phyloP scores from a whole-genome alignment of 2,113 vertebrate genomes.

The Furnarius figulus region DNA sequence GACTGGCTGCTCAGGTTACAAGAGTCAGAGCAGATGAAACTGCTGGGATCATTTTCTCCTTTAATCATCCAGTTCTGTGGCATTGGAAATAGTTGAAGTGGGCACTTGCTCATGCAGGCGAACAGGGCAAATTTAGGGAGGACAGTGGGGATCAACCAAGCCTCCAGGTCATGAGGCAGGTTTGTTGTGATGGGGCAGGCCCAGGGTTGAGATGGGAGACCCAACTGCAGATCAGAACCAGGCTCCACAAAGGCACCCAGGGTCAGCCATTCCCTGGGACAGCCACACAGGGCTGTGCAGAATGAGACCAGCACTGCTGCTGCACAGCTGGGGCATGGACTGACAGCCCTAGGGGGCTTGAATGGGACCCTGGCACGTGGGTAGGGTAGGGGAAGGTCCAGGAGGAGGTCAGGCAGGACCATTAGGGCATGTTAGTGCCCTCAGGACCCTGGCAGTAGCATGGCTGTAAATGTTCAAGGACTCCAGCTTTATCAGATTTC shows the following conservation, averaged over 20 bases:
- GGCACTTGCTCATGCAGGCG: neutral
- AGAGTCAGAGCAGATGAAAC: neutral
- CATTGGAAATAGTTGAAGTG: neutral
- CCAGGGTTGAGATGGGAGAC: neutral
- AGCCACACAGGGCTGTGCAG: neutral
- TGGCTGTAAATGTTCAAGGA: neutral
- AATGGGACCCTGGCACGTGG: neutral
- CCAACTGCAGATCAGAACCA: accelerated
- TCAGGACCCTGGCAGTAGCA: neutral
- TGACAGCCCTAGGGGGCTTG: neutral
- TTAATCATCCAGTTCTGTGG: neutral
- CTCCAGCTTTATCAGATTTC: neutral
- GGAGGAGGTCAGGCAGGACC: neutral
- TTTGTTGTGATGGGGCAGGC: neutral
- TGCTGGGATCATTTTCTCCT: neutral
- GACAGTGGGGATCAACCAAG: neutral
- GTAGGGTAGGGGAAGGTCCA: accelerated
- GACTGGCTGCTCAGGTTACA: neutral
- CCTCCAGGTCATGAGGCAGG: neutral
- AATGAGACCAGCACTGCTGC: neutral
- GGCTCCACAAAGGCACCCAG: neutral
- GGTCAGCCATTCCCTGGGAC: neutral
- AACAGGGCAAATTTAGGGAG: neutral
- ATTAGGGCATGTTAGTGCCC: neutral
- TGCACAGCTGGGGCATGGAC: accelerated